Evolutionary conservation across 1,140 invertebrate species (phyloP), one percentile per base, ranked within the genome.

Genomic region (Drosophila bocqueti): DNA sequence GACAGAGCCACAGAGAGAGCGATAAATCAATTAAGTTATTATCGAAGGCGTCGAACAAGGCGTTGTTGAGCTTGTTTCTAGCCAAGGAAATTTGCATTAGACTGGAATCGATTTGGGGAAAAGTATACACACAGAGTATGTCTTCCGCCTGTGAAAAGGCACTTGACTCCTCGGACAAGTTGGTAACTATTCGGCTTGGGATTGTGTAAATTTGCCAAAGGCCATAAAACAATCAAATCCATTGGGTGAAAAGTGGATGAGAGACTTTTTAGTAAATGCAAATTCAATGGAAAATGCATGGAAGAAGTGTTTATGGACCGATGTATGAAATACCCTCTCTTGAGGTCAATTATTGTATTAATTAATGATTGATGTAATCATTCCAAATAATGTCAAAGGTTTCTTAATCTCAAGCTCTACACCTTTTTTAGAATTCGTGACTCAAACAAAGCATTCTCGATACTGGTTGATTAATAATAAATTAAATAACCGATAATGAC

Each of bases 181-280:
- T 86, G 84, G 83, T 83, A 86, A 83, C 75, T 71, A 68, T 87
- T 72, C 67, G 50, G 46, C 29, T 31, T 46, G 58, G 68, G 59
- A 81, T 87, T 87, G 84, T 87, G 84, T 75, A 87, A 87, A 87
- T 63, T 71, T 61, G 81, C 84, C 85, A 65, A 69, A 49, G 81
- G 84, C 84, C 50, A 72, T 49, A 72, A 87, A 87, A 58, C 81
- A 87, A 87, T 87, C 84, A 90, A 72, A 76, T 73, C 62, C 62
- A 66, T 72, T 79, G 76, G 60, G 66, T 79, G 76, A 78, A 79
- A 79, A 79, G 75, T 79, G 65, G 58, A 62, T 67, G 52, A 36
- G 55, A 66, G 46, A 54, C 50, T 64, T 29, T 8, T 29, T 52
- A 80, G 40, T 64, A 68, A 85, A 85, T 81, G 72, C 81, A 90